Base-by-base conservation (phyloP, 2,113 vertebrate species). In the Cettia cetti region DNA sequence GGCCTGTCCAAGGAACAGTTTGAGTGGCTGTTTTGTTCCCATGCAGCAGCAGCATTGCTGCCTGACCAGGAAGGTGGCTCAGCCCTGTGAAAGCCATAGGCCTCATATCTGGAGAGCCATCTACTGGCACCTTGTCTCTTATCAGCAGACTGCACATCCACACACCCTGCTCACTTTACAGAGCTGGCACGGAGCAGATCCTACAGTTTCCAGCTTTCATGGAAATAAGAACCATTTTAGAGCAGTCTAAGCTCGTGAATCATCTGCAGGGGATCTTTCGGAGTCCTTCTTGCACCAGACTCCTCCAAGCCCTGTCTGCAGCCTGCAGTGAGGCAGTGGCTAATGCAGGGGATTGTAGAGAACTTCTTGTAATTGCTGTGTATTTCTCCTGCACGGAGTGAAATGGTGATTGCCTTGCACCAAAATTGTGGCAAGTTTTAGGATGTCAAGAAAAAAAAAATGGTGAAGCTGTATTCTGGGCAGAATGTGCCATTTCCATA, bases 21-120 rank as follows among this genome's bases (percentile, higher is more conserved):
- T 6, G 53, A 72, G 59, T 7, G 59, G 42, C 77, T 64, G 13
- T 47, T 92, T 52, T 53, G 80, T 5, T 71, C 49, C 69, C 0
- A 57, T 13, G 66, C 66, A 68, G 85, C 65, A 66, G 82, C 78
- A 90, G 68, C 56, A 8, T 6, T 80, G n/a, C 49, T 93, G 53
- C 56, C 52, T 57, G 65, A 8, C 19, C 57, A 56, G 76, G 66
- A 44, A 44, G 74, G 90, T 91, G 85, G 49, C 87, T 93, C 82
- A 45, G 78, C 66, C 57, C 53, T 87, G 79, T 11, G 83, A 70
- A 74, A 95, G 59, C 85, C 71, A 92, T 74, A 66, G 94, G 95
- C 76, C 35, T 95, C 92, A 90, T 96, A 94, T 95, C 95, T 95
- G 90, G 96, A 95, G 95, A 96, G 94, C 95, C 96, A 96, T 94